These are phyloP conservation scores for Monomorium pharaonis DNA, from an alignment of 1,140 invertebrate species.

Conservation along the genomic window DNA sequence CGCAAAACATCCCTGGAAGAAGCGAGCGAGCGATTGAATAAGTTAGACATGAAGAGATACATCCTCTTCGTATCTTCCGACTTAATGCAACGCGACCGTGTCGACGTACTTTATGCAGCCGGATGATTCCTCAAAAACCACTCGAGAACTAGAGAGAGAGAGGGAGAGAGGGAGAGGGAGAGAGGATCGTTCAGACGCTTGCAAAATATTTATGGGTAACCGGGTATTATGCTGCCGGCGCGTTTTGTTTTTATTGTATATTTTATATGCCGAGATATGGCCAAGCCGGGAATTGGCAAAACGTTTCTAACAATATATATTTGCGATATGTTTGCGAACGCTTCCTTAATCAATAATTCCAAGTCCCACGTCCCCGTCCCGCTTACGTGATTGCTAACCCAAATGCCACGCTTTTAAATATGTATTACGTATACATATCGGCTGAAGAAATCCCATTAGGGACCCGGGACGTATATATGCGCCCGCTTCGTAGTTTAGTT, in stretches of 20 bases:
- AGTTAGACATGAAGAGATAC: slow-evolving; percentile 29
- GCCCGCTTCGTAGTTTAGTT: background rate
- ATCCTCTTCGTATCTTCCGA: slow-evolving; percentile 8
- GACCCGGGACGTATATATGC: background rate
- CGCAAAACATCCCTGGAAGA: background rate
- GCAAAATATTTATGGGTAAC: slow-evolving; percentile 50
- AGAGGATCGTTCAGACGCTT: slow-evolving; percentile 33
- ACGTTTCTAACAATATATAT: slow-evolving; percentile 1
- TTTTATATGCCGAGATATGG: background rate
- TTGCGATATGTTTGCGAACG: background rate
- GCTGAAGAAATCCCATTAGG: background rate
- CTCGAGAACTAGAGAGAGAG: too few relatives aligned
- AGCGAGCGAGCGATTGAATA: slow-evolving; percentile 3
- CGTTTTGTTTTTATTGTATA: slow-evolving; percentile 26
- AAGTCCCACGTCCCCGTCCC: background rate
- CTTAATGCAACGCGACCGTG: slow-evolving; percentile 1
- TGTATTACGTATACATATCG: background rate
- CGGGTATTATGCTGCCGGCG: background rate
- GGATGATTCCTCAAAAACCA: slow-evolving; percentile 34
- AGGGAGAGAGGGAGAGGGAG: too few relatives aligned
- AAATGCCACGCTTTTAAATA: background rate
- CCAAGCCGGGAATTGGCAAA: slow-evolving; percentile 2
- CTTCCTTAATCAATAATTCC: background rate
- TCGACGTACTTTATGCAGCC: slow-evolving; percentile 38
- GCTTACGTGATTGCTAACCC: background rate